Conservation (phyloP, 2,888 invertebrate species). For the Chalcis sispes region DNA sequence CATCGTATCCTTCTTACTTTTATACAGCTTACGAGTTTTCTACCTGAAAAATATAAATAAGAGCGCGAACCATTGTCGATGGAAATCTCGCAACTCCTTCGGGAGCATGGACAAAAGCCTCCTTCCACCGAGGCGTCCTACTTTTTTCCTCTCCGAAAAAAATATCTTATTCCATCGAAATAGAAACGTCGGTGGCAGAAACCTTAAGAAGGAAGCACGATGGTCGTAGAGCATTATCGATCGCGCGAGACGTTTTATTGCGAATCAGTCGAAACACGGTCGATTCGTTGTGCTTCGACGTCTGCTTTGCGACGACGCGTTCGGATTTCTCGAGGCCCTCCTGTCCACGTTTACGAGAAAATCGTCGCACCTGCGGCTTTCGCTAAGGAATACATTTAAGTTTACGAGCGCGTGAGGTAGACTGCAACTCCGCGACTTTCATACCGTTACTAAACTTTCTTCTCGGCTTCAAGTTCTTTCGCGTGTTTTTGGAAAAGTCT, state of each 20-base stretch:
- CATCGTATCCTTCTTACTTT: too few relatives aligned
- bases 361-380: not conserved
- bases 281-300: not conserved
- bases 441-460: too few relatives aligned
- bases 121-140: too few relatives aligned
- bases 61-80: not conserved
- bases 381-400: too few relatives aligned
- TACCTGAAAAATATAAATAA: not conserved
- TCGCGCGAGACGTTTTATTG: slow-evolving; percentile 25
- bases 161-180: slow-evolving; percentile 27
- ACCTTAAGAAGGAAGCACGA: too few relatives aligned
- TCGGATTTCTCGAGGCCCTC: too few relatives aligned
- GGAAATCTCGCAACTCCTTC: not conserved
- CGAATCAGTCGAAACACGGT: slow-evolving; percentile 33
- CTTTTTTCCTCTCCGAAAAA: not conserved
- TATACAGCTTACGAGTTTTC: not conserved
- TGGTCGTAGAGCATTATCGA: slow-evolving; percentile 9
- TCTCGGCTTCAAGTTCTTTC: too few relatives aligned
- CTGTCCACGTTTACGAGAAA: too few relatives aligned
- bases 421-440: too few relatives aligned
- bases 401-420: too few relatives aligned
- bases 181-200: slow-evolving; percentile 36
- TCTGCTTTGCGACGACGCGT: not conserved
- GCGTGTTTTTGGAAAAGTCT: too few relatives aligned
- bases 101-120: not conserved